A percentile compares a stretch with the other conserved stretches of the same genome.
These are phyloP conservation scores for Crossoptilon crossoptilon DNA, from an alignment of 2,797 vertebrate genomes.

Conservation along the genomic window DNA sequence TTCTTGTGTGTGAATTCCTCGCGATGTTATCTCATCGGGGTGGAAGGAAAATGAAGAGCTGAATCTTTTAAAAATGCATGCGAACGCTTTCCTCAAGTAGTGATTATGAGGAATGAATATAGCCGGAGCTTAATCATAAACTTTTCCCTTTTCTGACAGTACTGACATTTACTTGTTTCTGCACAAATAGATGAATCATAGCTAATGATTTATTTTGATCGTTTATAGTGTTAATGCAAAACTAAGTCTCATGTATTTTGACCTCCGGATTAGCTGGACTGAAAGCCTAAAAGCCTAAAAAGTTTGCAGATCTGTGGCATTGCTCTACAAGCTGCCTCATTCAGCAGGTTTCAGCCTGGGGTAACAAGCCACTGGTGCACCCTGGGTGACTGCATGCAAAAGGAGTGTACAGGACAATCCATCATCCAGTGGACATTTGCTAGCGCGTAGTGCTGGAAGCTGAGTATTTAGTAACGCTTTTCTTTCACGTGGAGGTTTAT, in stretches of 20 bases:
- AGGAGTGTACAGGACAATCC: background rate
- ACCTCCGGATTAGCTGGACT: background rate
- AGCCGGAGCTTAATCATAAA: constrained; percentile 7
- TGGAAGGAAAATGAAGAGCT: background rate
- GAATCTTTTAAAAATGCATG: background rate
- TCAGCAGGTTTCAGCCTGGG: background rate
- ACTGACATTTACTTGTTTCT: constrained; percentile 49
- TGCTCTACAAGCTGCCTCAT: background rate
- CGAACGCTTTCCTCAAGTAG: background rate
- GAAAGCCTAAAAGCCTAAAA: background rate
- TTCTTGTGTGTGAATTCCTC: background rate
- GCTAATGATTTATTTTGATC: background rate
- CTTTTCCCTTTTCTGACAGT: constrained; percentile 28
- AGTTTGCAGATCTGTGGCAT: background rate
- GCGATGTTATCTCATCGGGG: background rate
- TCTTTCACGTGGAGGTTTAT: background rate
- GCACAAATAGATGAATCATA: constrained; percentile 32
- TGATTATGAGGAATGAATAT: background rate
- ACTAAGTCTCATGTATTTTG: background rate
- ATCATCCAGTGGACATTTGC: background rate
- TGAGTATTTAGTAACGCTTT: background rate
- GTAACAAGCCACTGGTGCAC: background rate
- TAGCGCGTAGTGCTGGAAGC: background rate
- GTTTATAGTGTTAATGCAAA: background rate
- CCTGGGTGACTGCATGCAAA: background rate